These are phyloP conservation scores for Nannospalax galili DNA, from an alignment of 2,113 vertebrate species.

Conservation along the genomic window DNA sequence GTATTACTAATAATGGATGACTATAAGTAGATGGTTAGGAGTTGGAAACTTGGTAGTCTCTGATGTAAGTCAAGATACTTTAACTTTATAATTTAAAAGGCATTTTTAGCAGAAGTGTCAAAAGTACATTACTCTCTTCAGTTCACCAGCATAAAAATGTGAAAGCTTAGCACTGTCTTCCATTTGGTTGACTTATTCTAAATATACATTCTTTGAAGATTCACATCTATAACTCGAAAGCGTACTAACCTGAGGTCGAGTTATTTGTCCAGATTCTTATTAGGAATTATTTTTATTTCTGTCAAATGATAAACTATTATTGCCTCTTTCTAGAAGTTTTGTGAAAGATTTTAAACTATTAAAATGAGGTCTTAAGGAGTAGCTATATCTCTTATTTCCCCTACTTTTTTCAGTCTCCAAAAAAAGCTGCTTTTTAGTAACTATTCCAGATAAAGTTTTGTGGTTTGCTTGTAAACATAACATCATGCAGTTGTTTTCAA, in stretches of 20 bases:
- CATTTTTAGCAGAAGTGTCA: slow-evolving; percentile 13
- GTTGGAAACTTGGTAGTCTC: slow-evolving; percentile 6
- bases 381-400: slow-evolving; percentile 6
- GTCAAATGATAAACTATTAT: slow-evolving; percentile 27
- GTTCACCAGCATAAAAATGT: slow-evolving; percentile 22
- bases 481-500: slow-evolving; percentile 20
- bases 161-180: not conserved
- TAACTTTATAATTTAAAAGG: slow-evolving; percentile 8
- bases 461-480: slow-evolving; percentile 27
- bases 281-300: slow-evolving; percentile 16
- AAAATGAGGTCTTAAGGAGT: slow-evolving; percentile 34
- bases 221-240: not conserved
- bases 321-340: slow-evolving; percentile 37
- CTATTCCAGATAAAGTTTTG: slow-evolving; percentile 45
- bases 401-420: not conserved
- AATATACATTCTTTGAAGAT: not conserved
- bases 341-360: slow-evolving; percentile 42
- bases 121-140: not conserved
- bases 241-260: not conserved
- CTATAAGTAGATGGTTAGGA: not conserved
- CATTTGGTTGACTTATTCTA: not conserved
- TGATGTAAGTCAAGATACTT: not conserved
- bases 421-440: slow-evolving; percentile 32
- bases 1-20: slow-evolving; percentile 49
- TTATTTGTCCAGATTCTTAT: slow-evolving; percentile 1